Percentiles rank a stretch among this genome's conserved stretches.
Conservation (phyloP, 2,888 invertebrate genomes). For the Bombylius discolor region DNA sequence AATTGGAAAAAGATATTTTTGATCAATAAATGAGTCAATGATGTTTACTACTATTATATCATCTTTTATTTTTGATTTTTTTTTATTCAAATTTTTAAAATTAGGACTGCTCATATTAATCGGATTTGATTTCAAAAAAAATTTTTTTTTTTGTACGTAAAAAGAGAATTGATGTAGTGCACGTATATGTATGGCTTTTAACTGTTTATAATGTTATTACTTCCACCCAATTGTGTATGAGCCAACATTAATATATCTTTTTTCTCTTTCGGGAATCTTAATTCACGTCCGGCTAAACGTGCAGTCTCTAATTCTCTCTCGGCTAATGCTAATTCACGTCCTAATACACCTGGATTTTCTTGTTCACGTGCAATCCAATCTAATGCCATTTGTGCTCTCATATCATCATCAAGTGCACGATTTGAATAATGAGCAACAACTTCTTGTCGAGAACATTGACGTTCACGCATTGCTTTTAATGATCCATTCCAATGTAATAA, state of each 20-base stretch:
- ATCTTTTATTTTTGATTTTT: no score
- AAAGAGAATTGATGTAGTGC: no score
- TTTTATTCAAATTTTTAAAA: no score
- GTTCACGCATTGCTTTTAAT: conserved; percentile 84
- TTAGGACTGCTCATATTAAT: no score
- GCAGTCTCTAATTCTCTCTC: conserved; percentile 79
- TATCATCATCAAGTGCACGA: conserved; percentile 83
- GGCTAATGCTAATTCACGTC: conserved; percentile 68
- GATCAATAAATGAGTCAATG: no score
- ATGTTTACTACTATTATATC: no score
- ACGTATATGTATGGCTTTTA: conserved; percentile 1
- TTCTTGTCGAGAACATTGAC: conserved; percentile 88
- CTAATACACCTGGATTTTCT: conserved; percentile 59
- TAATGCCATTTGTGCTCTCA: conserved; percentile 91
- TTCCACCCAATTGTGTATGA: conserved; percentile 59
- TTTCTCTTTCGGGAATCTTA: conserved; percentile 90
- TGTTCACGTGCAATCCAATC: conserved; percentile 85
- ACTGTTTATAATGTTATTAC: conserved; percentile 19
- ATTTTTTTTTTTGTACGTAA: no score
- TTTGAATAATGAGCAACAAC: conserved; percentile 88
- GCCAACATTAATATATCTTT: conserved; percentile 86
- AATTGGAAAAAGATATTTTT: no score
- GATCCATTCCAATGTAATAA: conserved; percentile 95
- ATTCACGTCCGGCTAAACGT: conserved; percentile 74
- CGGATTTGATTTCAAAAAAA: no score